A percentile compares a stretch with the other conserved stretches of the same genome.
These are phyloP conservation scores for Ophiothrix spiculata DNA, from an alignment of 35 echinoderm and acorn worm species.

Conservation along the genomic window DNA sequence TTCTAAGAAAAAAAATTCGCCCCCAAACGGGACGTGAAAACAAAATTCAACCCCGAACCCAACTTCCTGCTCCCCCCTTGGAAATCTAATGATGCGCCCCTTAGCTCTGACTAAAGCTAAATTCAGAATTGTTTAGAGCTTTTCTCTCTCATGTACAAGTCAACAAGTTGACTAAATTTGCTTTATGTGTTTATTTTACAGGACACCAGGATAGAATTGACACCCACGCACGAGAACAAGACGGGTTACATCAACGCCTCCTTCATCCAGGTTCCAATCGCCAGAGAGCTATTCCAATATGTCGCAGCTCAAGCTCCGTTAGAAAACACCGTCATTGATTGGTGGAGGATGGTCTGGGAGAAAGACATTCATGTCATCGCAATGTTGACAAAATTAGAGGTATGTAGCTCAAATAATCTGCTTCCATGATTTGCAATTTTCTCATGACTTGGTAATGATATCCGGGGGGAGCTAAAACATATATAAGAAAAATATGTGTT, in stretches of 20 bases:
- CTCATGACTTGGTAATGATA: not conserved
- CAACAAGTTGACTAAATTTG: too few relatives aligned
- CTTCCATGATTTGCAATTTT: not conserved
- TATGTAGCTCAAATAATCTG: too few relatives aligned
- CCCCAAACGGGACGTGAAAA: too few relatives aligned
- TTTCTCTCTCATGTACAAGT: too few relatives aligned
- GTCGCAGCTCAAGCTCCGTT: constrained; percentile 78
- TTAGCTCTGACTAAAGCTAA: too few relatives aligned
- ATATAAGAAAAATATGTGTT: too few relatives aligned
- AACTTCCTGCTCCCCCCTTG: too few relatives aligned
- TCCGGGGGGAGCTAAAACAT: too few relatives aligned
- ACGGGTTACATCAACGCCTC: constrained; percentile 99
- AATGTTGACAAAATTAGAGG: constrained; percentile 92
- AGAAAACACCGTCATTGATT: constrained; percentile 86
- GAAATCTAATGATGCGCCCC: too few relatives aligned
- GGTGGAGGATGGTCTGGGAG: constrained; percentile 99
- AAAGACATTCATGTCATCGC: constrained; percentile 83
- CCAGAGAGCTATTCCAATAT: constrained; percentile 69
- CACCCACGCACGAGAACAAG: constrained; percentile 70
- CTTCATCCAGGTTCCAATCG: constrained; percentile 67
- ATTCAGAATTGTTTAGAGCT: too few relatives aligned
- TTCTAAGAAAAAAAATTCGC: too few relatives aligned
- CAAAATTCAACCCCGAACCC: too few relatives aligned
- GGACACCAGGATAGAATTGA: constrained; percentile 79
- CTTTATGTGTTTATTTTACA: constrained; percentile 7